These are phyloP conservation scores for Acanthurus lineatus DNA, from an alignment of 2,797 vertebrate genomes.

Conservation along the genomic window DNA sequence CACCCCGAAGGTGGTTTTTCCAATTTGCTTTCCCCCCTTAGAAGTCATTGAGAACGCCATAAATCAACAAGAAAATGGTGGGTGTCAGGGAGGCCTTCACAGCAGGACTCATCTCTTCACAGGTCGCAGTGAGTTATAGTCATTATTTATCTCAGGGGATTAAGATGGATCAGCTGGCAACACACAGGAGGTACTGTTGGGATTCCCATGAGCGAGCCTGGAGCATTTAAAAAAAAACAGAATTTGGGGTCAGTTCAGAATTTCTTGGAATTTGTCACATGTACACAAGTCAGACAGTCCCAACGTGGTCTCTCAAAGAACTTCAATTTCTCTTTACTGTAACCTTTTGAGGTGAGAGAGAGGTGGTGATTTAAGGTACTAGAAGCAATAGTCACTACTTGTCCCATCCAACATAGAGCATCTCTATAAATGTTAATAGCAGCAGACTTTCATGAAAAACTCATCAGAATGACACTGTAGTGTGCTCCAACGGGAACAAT, in stretches of 20 bases:
- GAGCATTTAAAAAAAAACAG: conserved; percentile 5
- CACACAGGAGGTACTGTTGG: conserved; percentile 37
- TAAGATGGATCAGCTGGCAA: conserved; percentile 52
- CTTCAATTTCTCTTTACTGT: not conserved
- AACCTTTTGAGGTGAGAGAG: not conserved
- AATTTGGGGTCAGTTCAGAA: conserved; percentile 35
- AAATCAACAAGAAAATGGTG: conserved; percentile 69
- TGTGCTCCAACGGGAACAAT: conserved; percentile 35
- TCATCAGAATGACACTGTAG: conserved; percentile 31
- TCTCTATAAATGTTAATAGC: conserved; percentile 36
- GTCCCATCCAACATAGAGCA: not conserved
- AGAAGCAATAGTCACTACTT: conserved; percentile 8
- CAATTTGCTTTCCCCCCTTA: conserved; percentile 65
- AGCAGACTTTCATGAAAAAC: conserved; percentile 17
- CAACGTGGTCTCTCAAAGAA: not conserved
- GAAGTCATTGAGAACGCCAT: conserved; percentile 41
- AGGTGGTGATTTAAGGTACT: conserved; percentile 6
- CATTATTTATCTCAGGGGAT: conserved; percentile 65
- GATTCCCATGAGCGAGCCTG: conserved; percentile 28
- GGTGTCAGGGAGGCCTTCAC: conserved; percentile 58
- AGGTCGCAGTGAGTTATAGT: conserved; percentile 61
- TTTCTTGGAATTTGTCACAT: conserved; percentile 19
- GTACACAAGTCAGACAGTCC: not conserved
- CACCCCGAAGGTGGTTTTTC: conserved; percentile 63
- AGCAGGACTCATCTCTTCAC: conserved; percentile 55